Percentiles rank a stretch among this genome's conserved stretches.
phyloP scores from a whole-genome alignment of 1,140 invertebrate species.

The Oryctes rhinoceros region DNA sequence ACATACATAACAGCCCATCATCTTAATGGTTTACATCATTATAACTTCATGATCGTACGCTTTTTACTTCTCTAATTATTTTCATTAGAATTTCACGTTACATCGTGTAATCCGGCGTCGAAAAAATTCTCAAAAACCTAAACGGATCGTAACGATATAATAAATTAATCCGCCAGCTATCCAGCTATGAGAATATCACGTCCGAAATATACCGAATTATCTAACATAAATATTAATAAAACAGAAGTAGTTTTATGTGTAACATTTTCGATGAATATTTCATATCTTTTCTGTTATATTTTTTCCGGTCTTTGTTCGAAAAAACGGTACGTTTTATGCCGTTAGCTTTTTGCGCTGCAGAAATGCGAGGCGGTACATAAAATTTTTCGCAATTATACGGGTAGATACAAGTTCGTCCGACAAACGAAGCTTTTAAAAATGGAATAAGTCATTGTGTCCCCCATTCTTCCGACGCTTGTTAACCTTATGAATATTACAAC shows the following conservation, averaged over 20 bases:
- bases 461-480: neutral
- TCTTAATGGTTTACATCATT: constrained; percentile 19
- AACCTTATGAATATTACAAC: constrained; percentile 18
- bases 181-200: neutral
- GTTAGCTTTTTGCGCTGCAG: neutral
- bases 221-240: neutral
- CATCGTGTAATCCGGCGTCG: neutral
- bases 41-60: neutral
- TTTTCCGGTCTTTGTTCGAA: neutral
- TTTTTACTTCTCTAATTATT: neutral
- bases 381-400: constrained; percentile 3
- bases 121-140: neutral
- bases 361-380: constrained; percentile 2
- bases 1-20: neutral
- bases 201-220: neutral
- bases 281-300: neutral
- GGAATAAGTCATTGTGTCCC: constrained; percentile 28
- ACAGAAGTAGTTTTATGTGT: neutral
- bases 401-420: constrained; percentile 9
- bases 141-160: neutral
- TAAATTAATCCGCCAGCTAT: too few relatives aligned
- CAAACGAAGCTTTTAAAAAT: constrained; percentile 30
- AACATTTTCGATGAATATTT: neutral
- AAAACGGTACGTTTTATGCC: neutral
- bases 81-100: neutral